These are phyloP conservation scores for Netelia inedita DNA, from an alignment of 2,888 invertebrate species.

Conservation along the genomic window DNA sequence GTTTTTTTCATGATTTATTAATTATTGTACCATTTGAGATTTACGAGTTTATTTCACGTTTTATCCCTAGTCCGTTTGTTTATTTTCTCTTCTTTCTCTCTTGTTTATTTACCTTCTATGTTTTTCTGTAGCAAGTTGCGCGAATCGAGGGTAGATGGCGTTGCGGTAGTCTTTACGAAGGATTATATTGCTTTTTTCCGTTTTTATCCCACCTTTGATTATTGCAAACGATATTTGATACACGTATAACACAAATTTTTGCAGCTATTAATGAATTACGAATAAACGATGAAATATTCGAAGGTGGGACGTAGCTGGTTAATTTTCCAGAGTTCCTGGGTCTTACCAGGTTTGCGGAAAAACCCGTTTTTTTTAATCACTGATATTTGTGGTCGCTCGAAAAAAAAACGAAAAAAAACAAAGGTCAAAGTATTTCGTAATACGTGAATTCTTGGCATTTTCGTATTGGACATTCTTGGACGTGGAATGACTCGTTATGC, in stretches of 20 bases:
- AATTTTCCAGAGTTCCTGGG: background rate
- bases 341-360: too few species aligned
- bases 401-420: too few species aligned
- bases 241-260: constrained; percentile 40
- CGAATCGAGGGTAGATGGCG: constrained; percentile 52
- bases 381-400: too few species aligned
- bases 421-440: too few species aligned
- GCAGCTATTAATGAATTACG: constrained; percentile 40
- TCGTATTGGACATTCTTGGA: too few species aligned
- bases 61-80: constrained; percentile 48
- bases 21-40: constrained; percentile 25
- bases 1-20: constrained; percentile 17
- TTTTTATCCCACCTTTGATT: constrained; percentile 50
- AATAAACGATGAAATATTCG: constrained; percentile 54
- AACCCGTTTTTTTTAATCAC: too few species aligned
- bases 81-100: background rate
- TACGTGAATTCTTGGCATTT: too few species aligned
- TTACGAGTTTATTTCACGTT: constrained; percentile 32
- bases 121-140: constrained; percentile 3
- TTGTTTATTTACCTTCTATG: constrained; percentile 9
- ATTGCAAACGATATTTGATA: constrained; percentile 41
- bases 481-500: too few species aligned
- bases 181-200: constrained; percentile 19
- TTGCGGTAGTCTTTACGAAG: constrained; percentile 42
- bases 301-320: constrained; percentile 10